Base-by-base conservation (phyloP, 2,113 vertebrate species). In the Dipodomys merriami region DNA sequence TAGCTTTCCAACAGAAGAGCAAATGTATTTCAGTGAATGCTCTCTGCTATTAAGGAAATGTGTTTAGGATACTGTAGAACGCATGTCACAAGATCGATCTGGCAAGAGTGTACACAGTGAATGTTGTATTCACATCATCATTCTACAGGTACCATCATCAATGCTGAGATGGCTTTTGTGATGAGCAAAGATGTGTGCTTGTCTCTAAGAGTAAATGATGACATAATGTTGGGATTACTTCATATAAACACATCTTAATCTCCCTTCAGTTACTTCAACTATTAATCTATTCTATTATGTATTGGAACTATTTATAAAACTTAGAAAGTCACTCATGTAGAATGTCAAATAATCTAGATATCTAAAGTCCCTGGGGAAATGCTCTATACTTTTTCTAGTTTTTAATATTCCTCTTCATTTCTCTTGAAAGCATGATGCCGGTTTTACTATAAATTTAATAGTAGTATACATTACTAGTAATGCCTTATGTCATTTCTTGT, bases 1-100 rank as follows among this genome's bases (percentile, higher is more conserved):
- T 83, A 22, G 65, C 91, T 94, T 83, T 81, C 78, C 85, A 87
- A 78, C 46, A 79, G 44, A 78, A 88, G 88, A 68, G 44, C 53
- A 78, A 81, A 69, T 4, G 80, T n/a, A 35, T 71, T 67, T 73
- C 15, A 88, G 35, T 5, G 78, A 1, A 19, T 62, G 2, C 19
- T 60, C 83, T 64, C 49, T 73, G 8, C 7, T 81, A 6, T 64
- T 92, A 77, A 4, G 6, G 1, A 76, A 84, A 73, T 86, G 6
- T 27, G 23, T 68, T 90, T 82, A 76, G 5, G 49, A 29, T 46
- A 12, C 7, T 27, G 23, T 62, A 67, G 76, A 79, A 74, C 46
- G 33, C 2, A n/a, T n/a, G 16, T 13, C 49, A 2, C 22, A 20
- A 64, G 57, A 13, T 29, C 1, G 64, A 69, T 90, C 29, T 69